Evolutionary conservation across 92 coral and sea anemone species (phyloP).

Genomic region (Diadumene lineata): DNA sequence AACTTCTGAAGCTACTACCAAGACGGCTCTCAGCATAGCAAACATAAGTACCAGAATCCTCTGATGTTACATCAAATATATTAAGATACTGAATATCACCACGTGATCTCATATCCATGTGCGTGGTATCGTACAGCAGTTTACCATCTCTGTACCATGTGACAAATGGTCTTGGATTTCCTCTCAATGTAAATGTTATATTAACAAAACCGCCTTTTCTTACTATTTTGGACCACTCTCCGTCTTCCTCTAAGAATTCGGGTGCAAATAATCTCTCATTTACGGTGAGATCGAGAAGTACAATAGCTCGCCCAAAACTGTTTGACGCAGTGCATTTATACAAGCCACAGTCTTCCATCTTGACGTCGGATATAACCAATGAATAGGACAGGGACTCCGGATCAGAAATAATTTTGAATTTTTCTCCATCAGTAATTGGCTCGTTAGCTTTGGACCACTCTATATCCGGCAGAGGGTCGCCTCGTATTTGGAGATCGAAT

Average conservation of each 20-base stretch:
- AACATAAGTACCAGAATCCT: conserved; percentile 86
- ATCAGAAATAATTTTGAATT: conserved; percentile 69
- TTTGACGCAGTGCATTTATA: conserved; percentile 87
- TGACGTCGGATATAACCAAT: conserved; percentile 66
- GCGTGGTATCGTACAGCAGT: conserved; percentile 71
- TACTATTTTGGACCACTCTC: conserved; percentile 67
- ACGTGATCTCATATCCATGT: conserved; percentile 67
- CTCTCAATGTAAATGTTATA: conserved; percentile 67
- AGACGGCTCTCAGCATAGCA: conserved; percentile 86
- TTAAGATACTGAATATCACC: conserved; percentile 69
- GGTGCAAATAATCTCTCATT: conserved; percentile 71
- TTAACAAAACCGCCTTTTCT: conserved; percentile 76
- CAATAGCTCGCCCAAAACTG: conserved; percentile 80
- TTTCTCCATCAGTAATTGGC: conserved; percentile 68
- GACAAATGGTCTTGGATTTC: conserved; percentile 86
- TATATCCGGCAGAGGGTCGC: conserved; percentile 81
- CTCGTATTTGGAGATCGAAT: conserved; percentile 76
- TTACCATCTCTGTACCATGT: conserved; percentile 89
- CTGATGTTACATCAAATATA: conserved; percentile 62
- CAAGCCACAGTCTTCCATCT: conserved; percentile 75
- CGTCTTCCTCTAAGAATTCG: conserved; percentile 76
- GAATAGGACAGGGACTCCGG: conserved; percentile 74
- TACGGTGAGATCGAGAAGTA: conserved; percentile 65
- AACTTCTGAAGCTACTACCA: conserved; percentile 75
- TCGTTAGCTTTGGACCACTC: conserved; percentile 86